Evolutionary conservation across 35 echinoderm and acorn worm genomes (phyloP), one percentile per base, ranked within the genome.

Genomic region (Apostichopus parvimensis): DNA sequence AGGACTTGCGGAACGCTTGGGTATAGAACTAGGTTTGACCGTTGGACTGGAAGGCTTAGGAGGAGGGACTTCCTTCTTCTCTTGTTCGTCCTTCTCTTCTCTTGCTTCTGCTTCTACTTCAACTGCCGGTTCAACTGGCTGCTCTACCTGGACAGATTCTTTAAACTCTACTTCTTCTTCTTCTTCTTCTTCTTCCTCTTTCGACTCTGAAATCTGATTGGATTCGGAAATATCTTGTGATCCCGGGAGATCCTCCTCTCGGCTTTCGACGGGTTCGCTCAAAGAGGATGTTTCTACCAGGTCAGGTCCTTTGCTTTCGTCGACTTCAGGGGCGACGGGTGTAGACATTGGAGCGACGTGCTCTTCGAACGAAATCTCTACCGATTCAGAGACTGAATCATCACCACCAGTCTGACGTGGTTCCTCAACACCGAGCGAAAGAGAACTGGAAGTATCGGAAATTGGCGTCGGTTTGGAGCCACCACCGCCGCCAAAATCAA

Each of bases 381-480:
- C 61, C 10, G 86, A 88, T 64, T 73, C 86, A 6, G 86, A 88
- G 4, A 88, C 45, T 17, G 86, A 88, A 73, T 88, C 86, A 20
- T 88, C 86, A 52, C 86, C 86, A 5, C 34, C 34, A 61, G 86
- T 72, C 61, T 88, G 86, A 18, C 61, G 60, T 58, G 86, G 86
- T 88, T 88, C 86, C 15, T 88, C 86, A 4, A 88, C 64, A 24
- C 86, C 86, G 14, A 88, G 57, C 18, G 86, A 88, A 54, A 88
- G 57, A n/a, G 86, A 88, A 20, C 86, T 88, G 62, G 86, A 88
- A 88, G 86, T 88, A 64, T 88, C 86, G 5, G 86, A 88, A 88
- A 88, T 54, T 10, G 86, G 86, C 4, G 86, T 54, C 1, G 86
- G 86, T 60, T 72, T 88, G n/a, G 86, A 66, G 14, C n/a, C n/a